Evolutionary conservation across 2,797 vertebrate species (phyloP).

Genomic region (Heteromormyrus szaboi): DNA sequence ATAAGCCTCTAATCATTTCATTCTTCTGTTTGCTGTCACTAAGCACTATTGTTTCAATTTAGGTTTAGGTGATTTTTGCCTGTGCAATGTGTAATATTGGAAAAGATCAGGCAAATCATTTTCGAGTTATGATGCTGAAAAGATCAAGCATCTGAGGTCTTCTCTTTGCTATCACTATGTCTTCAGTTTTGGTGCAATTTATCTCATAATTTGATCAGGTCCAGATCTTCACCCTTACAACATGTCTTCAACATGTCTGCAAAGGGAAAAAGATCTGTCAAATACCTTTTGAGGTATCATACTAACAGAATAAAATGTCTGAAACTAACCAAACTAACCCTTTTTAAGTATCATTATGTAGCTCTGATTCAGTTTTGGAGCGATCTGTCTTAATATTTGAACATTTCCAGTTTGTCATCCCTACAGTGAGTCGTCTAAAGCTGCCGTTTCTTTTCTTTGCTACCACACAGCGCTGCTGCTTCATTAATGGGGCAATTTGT

Average conservation of each 20-base stretch:
- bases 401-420: not conserved
- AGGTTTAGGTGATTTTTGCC: not conserved
- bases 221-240: not conserved
- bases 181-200: not conserved
- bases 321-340: not conserved
- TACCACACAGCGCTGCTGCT: not conserved
- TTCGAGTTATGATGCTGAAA: not conserved
- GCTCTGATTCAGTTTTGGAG: not conserved
- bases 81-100: not conserved
- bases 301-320: not conserved
- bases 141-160: not conserved
- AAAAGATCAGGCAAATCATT: not conserved
- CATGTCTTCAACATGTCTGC: not conserved
- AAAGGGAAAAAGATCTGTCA: not conserved
- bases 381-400: not conserved
- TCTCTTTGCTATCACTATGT: not conserved
- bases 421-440: not conserved
- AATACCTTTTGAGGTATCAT: not conserved
- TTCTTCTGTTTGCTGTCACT: not conserved
- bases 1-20: not conserved
- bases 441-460: not conserved
- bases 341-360: not conserved
- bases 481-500: not conserved
- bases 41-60: not conserved
- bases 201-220: not conserved